These are phyloP conservation scores for Chrysodeixis includens DNA, from an alignment of 2,888 invertebrate species.

Conservation along the genomic window DNA sequence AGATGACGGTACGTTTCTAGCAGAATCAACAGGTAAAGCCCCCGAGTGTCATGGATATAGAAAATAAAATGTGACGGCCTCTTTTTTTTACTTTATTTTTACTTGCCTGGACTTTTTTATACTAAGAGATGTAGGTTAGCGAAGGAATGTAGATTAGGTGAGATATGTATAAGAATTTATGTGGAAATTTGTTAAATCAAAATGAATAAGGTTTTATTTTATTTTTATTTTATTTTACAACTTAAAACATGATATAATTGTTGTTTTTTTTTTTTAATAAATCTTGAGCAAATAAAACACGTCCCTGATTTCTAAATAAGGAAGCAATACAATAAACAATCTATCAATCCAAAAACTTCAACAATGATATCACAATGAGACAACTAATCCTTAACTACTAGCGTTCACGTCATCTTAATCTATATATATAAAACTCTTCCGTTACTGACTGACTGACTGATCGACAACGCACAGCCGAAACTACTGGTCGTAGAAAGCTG, in stretches of 20 bases:
- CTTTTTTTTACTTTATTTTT: constrained; percentile 15
- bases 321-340: neutral
- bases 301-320: neutral
- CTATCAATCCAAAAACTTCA: neutral
- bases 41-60: constrained; percentile 38
- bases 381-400: neutral
- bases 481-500: too few relatives aligned
- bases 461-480: too few relatives aligned
- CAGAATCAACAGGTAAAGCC: constrained; percentile 56
- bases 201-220: too few relatives aligned
- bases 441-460: too few relatives aligned
- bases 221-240: too few relatives aligned
- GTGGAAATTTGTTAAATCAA: too few relatives aligned
- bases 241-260: too few relatives aligned
- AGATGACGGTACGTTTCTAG: constrained; percentile 43
- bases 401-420: neutral
- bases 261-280: too few relatives aligned
- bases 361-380: constrained; percentile 4
- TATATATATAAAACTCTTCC: too few relatives aligned
- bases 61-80: constrained; percentile 30
- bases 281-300: too few relatives aligned
- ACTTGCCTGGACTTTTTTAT: neutral
- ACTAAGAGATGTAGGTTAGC: neutral
- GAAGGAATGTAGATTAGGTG: too few relatives aligned
- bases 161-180: too few relatives aligned